Percentiles rank a stretch among this genome's conserved stretches.
Evolutionary conservation across 2,888 invertebrate genomes (phyloP).

Genomic region (Dusona sp.): DNA sequence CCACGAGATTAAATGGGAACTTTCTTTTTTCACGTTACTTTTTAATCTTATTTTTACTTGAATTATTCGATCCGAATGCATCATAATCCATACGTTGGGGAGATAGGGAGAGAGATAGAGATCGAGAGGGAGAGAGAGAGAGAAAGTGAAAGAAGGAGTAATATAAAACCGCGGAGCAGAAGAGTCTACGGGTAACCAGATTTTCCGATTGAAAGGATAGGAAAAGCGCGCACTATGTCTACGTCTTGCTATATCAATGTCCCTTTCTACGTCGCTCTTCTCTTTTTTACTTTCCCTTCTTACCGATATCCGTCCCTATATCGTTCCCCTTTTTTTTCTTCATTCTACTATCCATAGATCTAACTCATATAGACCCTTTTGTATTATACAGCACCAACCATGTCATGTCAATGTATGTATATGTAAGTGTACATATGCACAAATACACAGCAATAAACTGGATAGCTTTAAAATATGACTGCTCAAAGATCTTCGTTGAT

Average conservation of each 20-base stretch:
- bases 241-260: constrained; percentile 70
- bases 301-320: constrained; percentile 43
- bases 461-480: constrained; percentile 69
- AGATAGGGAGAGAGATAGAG: no score
- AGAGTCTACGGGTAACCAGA: constrained; percentile 70
- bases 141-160: constrained; percentile 43
- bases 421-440: neutral
- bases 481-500: constrained; percentile 53
- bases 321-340: constrained; percentile 18
- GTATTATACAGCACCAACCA: constrained; percentile 58
- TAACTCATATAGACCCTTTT: constrained; percentile 47
- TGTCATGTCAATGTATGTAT: constrained; percentile 12
- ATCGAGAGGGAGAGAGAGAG: neutral
- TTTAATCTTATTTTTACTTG: neutral
- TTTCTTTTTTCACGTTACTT: neutral
- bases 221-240: constrained; percentile 71
- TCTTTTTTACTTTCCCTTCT: constrained; percentile 55
- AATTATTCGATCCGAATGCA: neutral
- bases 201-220: constrained; percentile 73
- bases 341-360: constrained; percentile 54
- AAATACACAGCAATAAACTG: constrained; percentile 64
- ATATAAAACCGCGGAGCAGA: constrained; percentile 66
- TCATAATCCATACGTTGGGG: no score
- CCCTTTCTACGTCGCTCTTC: constrained; percentile 52
- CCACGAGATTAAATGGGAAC: neutral